Percentiles rank a stretch among this genome's conserved stretches.
Conservation (phyloP, 2,888 invertebrate genomes). For the Cyaniris semiargus region DNA sequence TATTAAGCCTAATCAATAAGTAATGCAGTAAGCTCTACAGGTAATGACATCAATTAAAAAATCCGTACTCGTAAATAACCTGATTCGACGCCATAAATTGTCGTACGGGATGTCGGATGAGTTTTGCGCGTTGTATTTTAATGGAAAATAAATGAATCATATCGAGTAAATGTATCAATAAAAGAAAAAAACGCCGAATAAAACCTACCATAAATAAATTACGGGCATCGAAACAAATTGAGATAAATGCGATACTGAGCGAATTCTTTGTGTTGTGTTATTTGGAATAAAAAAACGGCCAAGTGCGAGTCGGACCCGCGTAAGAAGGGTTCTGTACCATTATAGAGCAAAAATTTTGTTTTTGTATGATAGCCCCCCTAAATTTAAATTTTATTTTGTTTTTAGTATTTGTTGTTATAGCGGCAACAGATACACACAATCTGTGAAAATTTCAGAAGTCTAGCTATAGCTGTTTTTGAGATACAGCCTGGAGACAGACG, state of each 20-base stretch:
- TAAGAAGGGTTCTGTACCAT: background rate
- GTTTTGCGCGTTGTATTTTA: conserved; percentile 55
- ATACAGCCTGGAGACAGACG: too few species aligned
- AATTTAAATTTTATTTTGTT: too few species aligned
- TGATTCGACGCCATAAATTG: conserved; percentile 66
- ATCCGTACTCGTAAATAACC: background rate
- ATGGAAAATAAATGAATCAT: conserved; percentile 61
- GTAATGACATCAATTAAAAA: background rate
- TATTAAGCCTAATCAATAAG: too few species aligned
- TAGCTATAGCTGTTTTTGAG: too few species aligned
- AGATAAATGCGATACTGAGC: conserved; percentile 51
- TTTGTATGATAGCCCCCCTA: too few species aligned
- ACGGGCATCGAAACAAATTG: conserved; percentile 54
- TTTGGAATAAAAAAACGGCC: conserved; percentile 5
- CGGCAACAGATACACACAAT: too few species aligned
- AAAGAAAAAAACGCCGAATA: conserved; percentile 52
- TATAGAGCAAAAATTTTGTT: background rate
- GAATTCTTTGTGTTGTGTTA: conserved; percentile 35
- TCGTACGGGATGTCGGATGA: conserved; percentile 61
- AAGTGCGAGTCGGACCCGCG: background rate
- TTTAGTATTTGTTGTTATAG: too few species aligned
- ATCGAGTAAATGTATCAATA: conserved; percentile 63
- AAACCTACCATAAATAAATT: conserved; percentile 48
- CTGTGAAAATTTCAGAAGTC: too few species aligned
- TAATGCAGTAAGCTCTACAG: background rate